These are phyloP conservation scores for Helicolenus hilgendorfi DNA, from an alignment of 2,797 vertebrate genomes.

Conservation along the genomic window DNA sequence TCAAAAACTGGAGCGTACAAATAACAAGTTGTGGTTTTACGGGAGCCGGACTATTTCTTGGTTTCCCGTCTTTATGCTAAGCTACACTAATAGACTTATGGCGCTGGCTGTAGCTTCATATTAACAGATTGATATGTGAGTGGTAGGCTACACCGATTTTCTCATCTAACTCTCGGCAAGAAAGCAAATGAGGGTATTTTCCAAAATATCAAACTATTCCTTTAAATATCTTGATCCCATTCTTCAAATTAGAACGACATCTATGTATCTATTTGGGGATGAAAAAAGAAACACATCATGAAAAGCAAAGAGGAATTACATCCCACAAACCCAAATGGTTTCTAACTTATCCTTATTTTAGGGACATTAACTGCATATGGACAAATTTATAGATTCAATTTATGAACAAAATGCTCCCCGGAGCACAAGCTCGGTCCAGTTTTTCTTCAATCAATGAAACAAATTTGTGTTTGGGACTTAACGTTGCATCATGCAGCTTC, in stretches of 20 bases:
- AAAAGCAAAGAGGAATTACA: slow-evolving; percentile 29
- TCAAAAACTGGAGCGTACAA: neutral
- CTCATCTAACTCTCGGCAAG: neutral
- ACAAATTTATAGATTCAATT: slow-evolving; percentile 73
- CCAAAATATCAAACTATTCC: neutral
- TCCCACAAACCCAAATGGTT: slow-evolving; percentile 27
- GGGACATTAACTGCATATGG: slow-evolving; percentile 43
- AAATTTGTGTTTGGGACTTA: slow-evolving; percentile 70
- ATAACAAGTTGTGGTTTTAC: neutral
- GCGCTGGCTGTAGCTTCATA: neutral
- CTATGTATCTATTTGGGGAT: neutral
- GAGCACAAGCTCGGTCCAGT: slow-evolving; percentile 30
- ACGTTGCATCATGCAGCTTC: slow-evolving; percentile 44
- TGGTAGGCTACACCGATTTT: neutral
- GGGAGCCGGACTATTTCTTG: neutral
- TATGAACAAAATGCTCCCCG: slow-evolving; percentile 65
- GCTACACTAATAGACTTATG: neutral
- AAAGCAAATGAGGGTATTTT: neutral
- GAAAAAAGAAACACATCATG: slow-evolving; percentile 19
- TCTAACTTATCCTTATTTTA: slow-evolving; percentile 42
- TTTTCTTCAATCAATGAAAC: slow-evolving; percentile 76
- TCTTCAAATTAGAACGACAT: neutral
- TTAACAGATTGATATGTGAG: neutral
- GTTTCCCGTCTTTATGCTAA: neutral
- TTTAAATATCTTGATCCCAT: neutral